A percentile compares a stretch with the other conserved stretches of the same genome.
Conservation (phyloP, 2,888 invertebrate genomes). For the Ceraclea dissimilis region DNA sequence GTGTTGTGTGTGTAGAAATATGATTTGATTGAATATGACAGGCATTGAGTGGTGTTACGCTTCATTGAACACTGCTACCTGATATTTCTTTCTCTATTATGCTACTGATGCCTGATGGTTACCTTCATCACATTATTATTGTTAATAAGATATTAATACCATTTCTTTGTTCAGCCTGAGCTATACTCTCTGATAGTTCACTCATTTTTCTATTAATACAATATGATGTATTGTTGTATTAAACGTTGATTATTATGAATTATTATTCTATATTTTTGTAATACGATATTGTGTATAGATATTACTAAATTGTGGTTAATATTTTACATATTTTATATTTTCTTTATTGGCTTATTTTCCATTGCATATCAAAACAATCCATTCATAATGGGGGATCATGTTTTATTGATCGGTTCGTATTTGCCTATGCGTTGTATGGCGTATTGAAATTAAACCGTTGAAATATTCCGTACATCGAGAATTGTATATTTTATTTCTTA, state of each 20-base stretch:
- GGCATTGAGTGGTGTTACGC: conserved; percentile 33
- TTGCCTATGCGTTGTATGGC: background rate
- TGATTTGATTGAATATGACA: conserved; percentile 51
- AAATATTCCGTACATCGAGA: too few relatives aligned
- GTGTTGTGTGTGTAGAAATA: conserved; percentile 29
- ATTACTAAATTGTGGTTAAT: background rate
- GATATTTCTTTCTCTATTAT: conserved; percentile 15
- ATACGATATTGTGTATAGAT: background rate
- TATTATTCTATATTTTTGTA: background rate
- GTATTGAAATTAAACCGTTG: too few relatives aligned
- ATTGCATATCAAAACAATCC: background rate
- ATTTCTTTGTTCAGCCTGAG: background rate
- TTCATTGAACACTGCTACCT: conserved; percentile 23
- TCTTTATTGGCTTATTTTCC: background rate
- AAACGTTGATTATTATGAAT: conserved; percentile 1
- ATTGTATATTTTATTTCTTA: too few relatives aligned
- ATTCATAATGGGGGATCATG: background rate
- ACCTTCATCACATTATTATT: too few relatives aligned
- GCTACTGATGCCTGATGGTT: conserved; percentile 21
- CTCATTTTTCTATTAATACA: background rate
- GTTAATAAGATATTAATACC: background rate
- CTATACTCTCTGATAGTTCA: background rate
- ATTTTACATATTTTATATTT: background rate
- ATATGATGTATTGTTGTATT: too few relatives aligned
- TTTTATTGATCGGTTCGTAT: background rate